Percentiles rank a stretch among this genome's conserved stretches.
Conservation (phyloP, 1,140 invertebrate species). For the Choristoneura fumiferana region DNA sequence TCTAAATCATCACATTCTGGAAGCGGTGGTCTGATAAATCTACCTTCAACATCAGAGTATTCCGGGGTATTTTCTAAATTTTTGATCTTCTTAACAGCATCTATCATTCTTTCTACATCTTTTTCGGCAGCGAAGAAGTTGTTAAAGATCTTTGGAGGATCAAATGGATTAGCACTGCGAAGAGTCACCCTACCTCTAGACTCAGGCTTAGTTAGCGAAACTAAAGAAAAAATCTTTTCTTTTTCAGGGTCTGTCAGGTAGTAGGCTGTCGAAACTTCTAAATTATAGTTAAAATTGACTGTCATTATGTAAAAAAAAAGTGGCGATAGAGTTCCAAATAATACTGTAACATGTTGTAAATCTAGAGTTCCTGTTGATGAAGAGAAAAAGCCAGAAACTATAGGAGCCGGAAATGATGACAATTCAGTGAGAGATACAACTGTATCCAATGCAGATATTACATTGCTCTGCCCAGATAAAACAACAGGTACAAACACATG, state of each 20-base stretch:
- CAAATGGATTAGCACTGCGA: background rate
- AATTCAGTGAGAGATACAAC: background rate
- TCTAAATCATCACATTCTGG: background rate
- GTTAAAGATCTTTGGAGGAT: background rate
- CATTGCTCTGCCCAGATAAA: slow-evolving; percentile 38
- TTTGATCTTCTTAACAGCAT: background rate
- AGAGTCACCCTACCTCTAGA: background rate
- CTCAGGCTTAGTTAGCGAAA: background rate
- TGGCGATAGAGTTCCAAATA: background rate
- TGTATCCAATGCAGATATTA: background rate
- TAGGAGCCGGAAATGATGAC: background rate
- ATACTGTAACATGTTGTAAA: background rate
- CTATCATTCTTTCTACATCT: background rate
- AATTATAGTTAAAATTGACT: slow-evolving; percentile 12
- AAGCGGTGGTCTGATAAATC: background rate
- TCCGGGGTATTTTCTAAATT: background rate
- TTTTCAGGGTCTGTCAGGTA: background rate
- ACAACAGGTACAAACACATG: slow-evolving; percentile 84
- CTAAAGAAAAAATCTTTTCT: background rate
- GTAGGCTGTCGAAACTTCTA: background rate
- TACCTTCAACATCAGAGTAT: background rate
- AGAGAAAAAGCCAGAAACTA: background rate
- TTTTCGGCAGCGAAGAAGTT: background rate
- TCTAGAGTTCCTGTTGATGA: background rate
- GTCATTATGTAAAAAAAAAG: background rate